Conservation (phyloP, 23 tunicate species). For the Clavelina lepadiformis region DNA sequence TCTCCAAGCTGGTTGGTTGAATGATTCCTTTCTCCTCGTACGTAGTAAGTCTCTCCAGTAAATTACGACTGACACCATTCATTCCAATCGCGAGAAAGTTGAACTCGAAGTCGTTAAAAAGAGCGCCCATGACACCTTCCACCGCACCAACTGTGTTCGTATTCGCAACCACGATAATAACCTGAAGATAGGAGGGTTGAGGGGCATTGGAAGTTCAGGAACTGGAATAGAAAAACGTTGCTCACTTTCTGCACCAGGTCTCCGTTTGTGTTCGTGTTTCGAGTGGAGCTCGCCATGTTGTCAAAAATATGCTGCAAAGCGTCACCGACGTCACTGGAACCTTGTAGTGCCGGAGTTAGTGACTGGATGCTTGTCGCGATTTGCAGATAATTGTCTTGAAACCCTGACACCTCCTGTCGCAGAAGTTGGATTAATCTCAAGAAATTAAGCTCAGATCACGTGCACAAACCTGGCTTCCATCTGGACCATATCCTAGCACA, state of each 20-base stretch:
- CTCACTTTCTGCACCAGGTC: not conserved
- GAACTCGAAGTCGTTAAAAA: slow-evolving; percentile 10
- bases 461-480: slow-evolving; percentile 4
- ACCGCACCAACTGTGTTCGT: slow-evolving; percentile 24
- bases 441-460: too few relatives aligned
- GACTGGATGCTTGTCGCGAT: not conserved
- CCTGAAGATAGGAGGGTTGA: slow-evolving; percentile 1
- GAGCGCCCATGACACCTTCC: slow-evolving; percentile 6
- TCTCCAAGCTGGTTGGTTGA: not conserved
- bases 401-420: not conserved
- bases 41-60: slow-evolving; percentile 8
- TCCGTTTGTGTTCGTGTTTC: not conserved
- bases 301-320: not conserved
- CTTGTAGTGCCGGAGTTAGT: not conserved
- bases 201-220: not conserved
- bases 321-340: not conserved
- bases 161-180: slow-evolving; percentile 7
- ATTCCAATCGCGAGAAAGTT: slow-evolving; percentile 22
- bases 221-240: too few relatives aligned
- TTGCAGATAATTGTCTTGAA: not conserved
- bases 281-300: not conserved
- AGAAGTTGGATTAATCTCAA: too few relatives aligned
- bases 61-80: slow-evolving; percentile 1
- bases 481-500: not conserved
- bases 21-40: not conserved